phyloP scores from a whole-genome alignment of 2,888 invertebrate genomes.

The Drosophila mettleri region DNA sequence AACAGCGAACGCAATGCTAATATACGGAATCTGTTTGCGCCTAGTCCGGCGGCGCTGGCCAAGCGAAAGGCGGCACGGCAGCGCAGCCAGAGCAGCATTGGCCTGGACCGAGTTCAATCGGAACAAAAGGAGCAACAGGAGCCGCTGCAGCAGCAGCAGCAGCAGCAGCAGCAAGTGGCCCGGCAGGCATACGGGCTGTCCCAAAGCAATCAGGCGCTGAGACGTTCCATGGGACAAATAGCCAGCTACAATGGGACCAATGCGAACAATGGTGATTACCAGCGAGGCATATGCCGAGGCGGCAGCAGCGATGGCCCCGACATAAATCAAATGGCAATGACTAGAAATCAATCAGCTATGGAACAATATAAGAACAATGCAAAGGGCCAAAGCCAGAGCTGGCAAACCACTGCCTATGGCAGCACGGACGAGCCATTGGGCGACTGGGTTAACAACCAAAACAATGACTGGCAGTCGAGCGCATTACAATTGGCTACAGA shows the following conservation, averaged over 20 bases:
- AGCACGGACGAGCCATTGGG: constrained; percentile 14
- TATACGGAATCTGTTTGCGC: constrained; percentile 79
- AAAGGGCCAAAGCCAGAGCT: constrained; percentile 38
- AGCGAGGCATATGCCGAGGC: constrained; percentile 21
- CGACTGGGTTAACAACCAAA: constrained; percentile 25
- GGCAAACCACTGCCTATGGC: constrained; percentile 41
- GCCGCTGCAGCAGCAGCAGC: not conserved
- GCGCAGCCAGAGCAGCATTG: constrained; percentile 71
- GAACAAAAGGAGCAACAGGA: constrained; percentile 3
- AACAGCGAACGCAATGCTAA: constrained; percentile 77
- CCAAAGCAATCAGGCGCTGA: constrained; percentile 41
- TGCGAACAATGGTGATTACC: constrained; percentile 47
- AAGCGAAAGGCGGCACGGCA: constrained; percentile 59
- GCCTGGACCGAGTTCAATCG: constrained; percentile 50
- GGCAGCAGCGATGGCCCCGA: constrained; percentile 37
- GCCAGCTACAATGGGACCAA: constrained; percentile 50
- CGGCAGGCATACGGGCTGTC: constrained; percentile 18
- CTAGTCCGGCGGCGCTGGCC: constrained; percentile 57
- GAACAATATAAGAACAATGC: constrained; percentile 63
- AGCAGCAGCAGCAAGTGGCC: not conserved
- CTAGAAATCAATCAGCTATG: constrained; percentile 75
- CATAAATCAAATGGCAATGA: constrained; percentile 76
- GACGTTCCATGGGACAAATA: constrained; percentile 72
- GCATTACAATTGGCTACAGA: constrained; percentile 61
- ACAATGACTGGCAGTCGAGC: constrained; percentile 70